Evolutionary conservation across 1,140 invertebrate species (phyloP), one percentile per base, ranked within the genome.

Genomic region (Episyrphus balteatus): DNA sequence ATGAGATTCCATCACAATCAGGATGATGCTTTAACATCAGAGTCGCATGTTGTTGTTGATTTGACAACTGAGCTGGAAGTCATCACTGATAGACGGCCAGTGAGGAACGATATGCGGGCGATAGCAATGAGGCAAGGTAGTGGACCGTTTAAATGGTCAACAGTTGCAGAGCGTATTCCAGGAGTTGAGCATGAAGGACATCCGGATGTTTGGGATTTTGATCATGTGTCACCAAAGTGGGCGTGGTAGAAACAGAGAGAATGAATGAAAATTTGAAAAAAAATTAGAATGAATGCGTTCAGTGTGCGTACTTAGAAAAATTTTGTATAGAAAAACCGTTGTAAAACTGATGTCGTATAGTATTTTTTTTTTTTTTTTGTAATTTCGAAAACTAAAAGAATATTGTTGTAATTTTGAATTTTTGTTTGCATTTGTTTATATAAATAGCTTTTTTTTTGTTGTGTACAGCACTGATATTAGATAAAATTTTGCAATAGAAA

Each of bases 191-290:
- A 91, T 52, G 56, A 77, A 51, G 87, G 88, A 7, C 86, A 88
- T 43, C 87, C 88, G 1, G 80, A 87, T 57, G 53, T 75, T 21
- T 91, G 84, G 72, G 68, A 83, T 43, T 92, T 88, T 61, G 65
- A 77, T 12, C 76, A 77, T 37, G 61, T 76, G 13, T 62, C 58
- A 17, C 71, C 75, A 5, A 46, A 53, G 31, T 80, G 76, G 76
- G 68, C 73, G 44, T 79, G 78, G 77, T 48, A 55, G 21, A 5
- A 26, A 8, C 21, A 26, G 8, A 26, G 21, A 26, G 3, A 26
- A 26, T 26, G 21, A 26, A 26, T 5, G 21, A 5, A 5, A 3
- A 26, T 26, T 26, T 26, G 3, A 5, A 26, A 26, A 8, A 5
- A 26, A n/a, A n/a, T n/a, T 26, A 26, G 21, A 3, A 8, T 26